Conservation (phyloP, 2,113 vertebrate species). For the Tenebrosternarchus preto region DNA sequence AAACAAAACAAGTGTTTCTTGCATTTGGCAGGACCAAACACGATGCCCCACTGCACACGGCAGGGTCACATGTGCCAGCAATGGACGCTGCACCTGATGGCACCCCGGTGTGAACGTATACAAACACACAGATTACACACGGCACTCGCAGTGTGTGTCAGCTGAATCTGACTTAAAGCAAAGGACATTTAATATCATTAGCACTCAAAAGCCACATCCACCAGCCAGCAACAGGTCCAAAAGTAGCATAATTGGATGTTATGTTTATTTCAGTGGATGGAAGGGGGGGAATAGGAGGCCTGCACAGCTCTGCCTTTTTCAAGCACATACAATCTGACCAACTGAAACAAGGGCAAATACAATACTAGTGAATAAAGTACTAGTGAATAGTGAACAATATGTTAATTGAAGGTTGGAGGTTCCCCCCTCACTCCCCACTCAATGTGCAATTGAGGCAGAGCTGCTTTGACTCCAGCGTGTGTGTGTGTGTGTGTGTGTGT, state of each 20-base stretch:
- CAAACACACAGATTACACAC: neutral
- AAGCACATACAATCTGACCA: too few species aligned
- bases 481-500: neutral
- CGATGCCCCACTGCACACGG: slow-evolving; percentile 1
- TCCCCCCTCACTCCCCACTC: too few species aligned
- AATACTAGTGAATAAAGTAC: too few species aligned
- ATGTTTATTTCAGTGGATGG: neutral
- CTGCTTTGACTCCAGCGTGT: neutral
- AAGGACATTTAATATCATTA: slow-evolving; percentile 29
- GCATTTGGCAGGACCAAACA: neutral
- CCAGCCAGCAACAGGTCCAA: neutral
- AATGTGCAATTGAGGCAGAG: too few species aligned
- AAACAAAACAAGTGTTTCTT: neutral
- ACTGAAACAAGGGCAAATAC: too few species aligned
- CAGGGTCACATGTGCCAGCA: too few species aligned
- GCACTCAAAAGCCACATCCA: neutral
- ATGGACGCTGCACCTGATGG: neutral
- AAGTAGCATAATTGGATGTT: neutral
- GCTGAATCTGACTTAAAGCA: too few species aligned
- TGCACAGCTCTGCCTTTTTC: too few species aligned
- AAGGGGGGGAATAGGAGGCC: too few species aligned
- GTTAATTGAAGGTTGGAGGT: too few species aligned
- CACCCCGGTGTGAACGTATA: neutral
- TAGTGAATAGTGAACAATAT: too few species aligned
- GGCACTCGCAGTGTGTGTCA: too few species aligned